Base-by-base conservation (phyloP, 2,113 vertebrate species). In the Drymodes brunneopygia region DNA sequence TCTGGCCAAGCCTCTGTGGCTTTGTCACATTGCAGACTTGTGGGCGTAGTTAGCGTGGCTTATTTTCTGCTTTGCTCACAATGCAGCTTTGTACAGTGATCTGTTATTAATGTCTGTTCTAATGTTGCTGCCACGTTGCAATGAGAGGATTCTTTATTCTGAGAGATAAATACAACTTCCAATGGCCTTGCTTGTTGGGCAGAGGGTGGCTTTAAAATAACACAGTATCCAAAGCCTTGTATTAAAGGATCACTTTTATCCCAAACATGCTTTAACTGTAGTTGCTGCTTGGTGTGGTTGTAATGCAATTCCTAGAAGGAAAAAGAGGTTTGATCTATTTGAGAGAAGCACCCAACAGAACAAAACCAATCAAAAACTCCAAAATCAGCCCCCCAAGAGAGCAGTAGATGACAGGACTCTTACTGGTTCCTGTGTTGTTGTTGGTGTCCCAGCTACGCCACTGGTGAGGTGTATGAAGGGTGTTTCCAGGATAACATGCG, bases 401-500 rank as follows among this genome's bases (percentile, higher is more conserved):
- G 33, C 29, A 60, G 29, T 4, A 29, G 21, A 5, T 81, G 58
- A 2, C 3, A 31, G 54, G 36, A 29, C 12, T 67, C 19, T 65
- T 15, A 7, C 9, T 18, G 53, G 17, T 7, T 44, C 2, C 50
- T 4, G 91, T 47, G 31, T 2, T 47, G 51, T 21, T 42, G 57
- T 24, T 86, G 28, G 84, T 29, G 16, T 60, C 81, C 2, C 95
- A 99, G 99, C 90, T 99, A 99, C 3, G 98, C 99, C 31, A 99
- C 98, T 10, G 99, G 99, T 1, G 99, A 99, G 94, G 98, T 99
- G 27, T 99, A 99, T 50, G 99, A 99, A 45, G 99, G 99, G 6
- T 99, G 98, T 69, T 99, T 99, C 89, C 99, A 99, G 97, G 99
- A 99, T 65, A 99, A 99, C 82, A 97, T 98, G 98, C 98, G 99